Base-by-base conservation (phyloP, 1,140 invertebrate species). In the Dryas iulia region DNA sequence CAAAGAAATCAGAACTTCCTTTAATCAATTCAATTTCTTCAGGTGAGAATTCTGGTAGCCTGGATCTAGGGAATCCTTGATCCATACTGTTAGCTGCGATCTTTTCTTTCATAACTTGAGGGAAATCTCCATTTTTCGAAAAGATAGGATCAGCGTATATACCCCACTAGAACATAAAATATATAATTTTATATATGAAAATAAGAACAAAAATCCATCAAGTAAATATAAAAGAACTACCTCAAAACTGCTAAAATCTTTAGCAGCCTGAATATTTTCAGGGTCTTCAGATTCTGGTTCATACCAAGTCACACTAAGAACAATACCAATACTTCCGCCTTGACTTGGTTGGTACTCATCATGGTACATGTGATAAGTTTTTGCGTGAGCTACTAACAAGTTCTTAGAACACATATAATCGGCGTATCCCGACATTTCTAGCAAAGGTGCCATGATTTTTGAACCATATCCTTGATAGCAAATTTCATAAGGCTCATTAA, bases 401-500 rank as follows among this genome's bases (percentile, higher is more conserved):
- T 89, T 80, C 57, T 85, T 86, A 12, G 76, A 63, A 62, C 84
- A 89, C 66, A 93, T 73, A 68, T 94, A 94, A 39, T 93, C 90
- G 0, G 81, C 92, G 26, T 92, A 85, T 14, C 93, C 93, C 0
- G 87, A 78, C 54, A 91, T 90, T 70, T 92, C 90, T 7, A 90
- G 79, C 1, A 85, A 76, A 0, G 93, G 93, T 2, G 93, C 93
- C 69, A 92, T 85, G 21, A 78, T 81, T 31, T 81, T 84, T 2
- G 72, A 71, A 18, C 92, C 92, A 78, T 95, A 95, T 12, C 94
- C 94, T 25, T 86, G 80, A 53, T 92, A 85, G 58, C 94, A 95
- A 18, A 94, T 80, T 71, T 94, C 92, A 76, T 89, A 86, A 1
- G 95, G 94, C 82, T 96, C 95, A 76, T 96, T 96, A 28, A 96